Evolutionary conservation across 2,113 vertebrate species (phyloP), one percentile per base, ranked within the genome.

Genomic region (Columba livia): DNA sequence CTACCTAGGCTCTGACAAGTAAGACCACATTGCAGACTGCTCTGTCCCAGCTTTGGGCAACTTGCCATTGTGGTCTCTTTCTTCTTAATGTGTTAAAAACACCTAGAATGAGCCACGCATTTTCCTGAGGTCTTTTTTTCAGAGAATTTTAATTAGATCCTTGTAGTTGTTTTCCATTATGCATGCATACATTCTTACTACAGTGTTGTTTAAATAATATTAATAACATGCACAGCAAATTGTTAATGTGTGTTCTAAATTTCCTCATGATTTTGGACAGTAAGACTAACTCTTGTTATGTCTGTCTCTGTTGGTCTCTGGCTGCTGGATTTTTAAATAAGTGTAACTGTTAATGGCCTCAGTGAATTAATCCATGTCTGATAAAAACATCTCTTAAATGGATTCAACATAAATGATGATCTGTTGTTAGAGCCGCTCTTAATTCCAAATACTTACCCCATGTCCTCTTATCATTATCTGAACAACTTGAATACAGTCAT

Each of bases 271-370:
- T 90, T 93, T 88, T 94, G 17, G 29, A 81, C 74, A 42, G 2
- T 60, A 58, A 85, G 70, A 42, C 84, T 89, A 83, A 67, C n/a
- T 94, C 75, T 53, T 94, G 85, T 84, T 95, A 31, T 18, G 44
- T 86, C 89, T 96, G 79, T 93, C 79, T 95, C 79, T 91, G 44
- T 6, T 88, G 67, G 32, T 51, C 67, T 88, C 90, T 85, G 91
- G 38, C 79, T 93, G 90, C 40, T 93, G 70, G 10, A 40, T 91
- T 84, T 93, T 96, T 96, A 80, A 67, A 15, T 31, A 88, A 71
- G 48, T 88, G 72, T 84, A 84, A 31, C 88, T 97, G 92, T 85
- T 96, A 95, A 95, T 94, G 79, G 78, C 53, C 70, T 83, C 83
- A 71, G 31, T 40, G 57, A 69, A 61, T 69, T 94, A 88, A 81